Conservation (phyloP, 2,888 invertebrate genomes). For the Synergus umbraculus region DNA sequence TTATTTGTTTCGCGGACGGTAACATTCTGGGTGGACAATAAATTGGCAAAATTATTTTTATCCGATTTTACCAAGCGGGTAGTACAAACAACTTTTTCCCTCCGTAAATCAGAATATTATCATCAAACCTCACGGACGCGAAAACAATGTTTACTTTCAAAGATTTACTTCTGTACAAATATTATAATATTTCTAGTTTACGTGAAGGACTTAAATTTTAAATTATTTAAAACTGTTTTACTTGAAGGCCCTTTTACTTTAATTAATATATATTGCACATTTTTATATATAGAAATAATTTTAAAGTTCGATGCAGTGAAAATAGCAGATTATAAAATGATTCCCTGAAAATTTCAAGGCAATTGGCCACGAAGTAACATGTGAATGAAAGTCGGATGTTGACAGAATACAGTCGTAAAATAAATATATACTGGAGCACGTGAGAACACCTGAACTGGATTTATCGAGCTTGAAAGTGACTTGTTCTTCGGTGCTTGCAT, state of each 20-base stretch:
- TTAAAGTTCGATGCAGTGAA: no score
- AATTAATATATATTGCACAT: no score
- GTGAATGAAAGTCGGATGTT: neutral
- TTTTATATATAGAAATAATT: no score
- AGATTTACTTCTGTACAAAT: no score
- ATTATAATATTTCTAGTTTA: no score
- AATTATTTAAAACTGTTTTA: no score
- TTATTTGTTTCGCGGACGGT: neutral
- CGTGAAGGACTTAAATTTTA: no score
- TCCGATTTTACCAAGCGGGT: neutral
- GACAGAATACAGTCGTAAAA: conserved; percentile 12
- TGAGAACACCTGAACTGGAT: conserved; percentile 30
- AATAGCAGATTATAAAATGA: neutral
- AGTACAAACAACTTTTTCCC: neutral
- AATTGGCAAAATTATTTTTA: neutral
- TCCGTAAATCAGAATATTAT: neutral
- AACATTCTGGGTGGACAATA: neutral
- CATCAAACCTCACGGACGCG: no score
- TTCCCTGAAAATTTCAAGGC: neutral
- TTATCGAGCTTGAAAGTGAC: conserved; percentile 37
- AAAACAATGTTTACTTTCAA: no score
- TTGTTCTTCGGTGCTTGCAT: conserved; percentile 32
- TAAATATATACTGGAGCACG: conserved; percentile 15
- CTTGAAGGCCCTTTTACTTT: no score
- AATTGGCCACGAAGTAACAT: neutral